A percentile compares a stretch with the other conserved stretches of the same genome.
phyloP scores from a whole-genome alignment of 92 coral and sea anemone species.

The Epizoanthus stellaris region DNA sequence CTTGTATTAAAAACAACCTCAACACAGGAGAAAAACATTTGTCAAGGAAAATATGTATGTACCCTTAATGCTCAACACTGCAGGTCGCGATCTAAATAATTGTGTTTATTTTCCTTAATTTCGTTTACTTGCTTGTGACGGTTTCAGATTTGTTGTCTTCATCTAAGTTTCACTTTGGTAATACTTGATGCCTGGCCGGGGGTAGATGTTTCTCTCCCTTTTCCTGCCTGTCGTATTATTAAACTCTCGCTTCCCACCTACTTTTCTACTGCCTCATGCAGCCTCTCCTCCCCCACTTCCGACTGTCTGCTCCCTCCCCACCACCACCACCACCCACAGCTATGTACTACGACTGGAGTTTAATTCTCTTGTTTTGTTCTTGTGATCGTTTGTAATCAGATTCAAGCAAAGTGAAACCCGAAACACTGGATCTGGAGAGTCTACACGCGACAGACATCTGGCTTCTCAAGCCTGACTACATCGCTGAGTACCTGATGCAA shows the following conservation, averaged over 20 bases:
- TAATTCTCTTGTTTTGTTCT: background rate
- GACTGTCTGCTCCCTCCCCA: background rate
- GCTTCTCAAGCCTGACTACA: slow-evolving; percentile 90
- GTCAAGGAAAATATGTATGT: too few species aligned
- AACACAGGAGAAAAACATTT: too few species aligned
- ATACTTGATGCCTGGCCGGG: too few species aligned
- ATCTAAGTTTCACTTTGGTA: too few species aligned
- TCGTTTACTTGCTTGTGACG: too few species aligned
- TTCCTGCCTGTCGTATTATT: too few species aligned
- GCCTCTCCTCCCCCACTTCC: background rate
- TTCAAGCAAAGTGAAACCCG: slow-evolving; percentile 65
- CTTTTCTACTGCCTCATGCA: background rate
- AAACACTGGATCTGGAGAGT: slow-evolving; percentile 64
- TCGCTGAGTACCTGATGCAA: slow-evolving; percentile 92
- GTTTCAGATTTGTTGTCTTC: too few species aligned
- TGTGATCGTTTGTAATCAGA: slow-evolving; percentile 41
- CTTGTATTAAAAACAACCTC: too few species aligned
- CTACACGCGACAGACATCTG: slow-evolving; percentile 69
- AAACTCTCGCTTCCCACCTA: background rate
- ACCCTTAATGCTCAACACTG: too few species aligned
- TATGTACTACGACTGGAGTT: background rate
- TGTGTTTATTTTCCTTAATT: too few species aligned
- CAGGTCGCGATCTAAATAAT: too few species aligned
- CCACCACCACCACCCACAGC: background rate
- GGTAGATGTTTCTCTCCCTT: too few species aligned